phyloP scores from a whole-genome alignment of 2,797 vertebrate genomes.

The Epinephelus awoara region DNA sequence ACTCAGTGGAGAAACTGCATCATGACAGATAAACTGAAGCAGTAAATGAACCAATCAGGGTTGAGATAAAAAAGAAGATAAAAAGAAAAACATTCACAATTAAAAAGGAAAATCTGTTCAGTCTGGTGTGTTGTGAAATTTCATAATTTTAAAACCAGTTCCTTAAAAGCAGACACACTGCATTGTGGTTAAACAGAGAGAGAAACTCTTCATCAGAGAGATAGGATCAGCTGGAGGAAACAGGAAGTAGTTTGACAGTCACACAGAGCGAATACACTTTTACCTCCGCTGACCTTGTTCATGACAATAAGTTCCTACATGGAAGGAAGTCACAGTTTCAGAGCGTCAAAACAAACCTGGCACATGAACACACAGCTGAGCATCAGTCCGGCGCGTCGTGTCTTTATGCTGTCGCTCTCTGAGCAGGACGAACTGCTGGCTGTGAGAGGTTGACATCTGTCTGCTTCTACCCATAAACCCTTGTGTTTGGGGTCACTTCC shows the following conservation, averaged over 20 bases:
- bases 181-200: neutral
- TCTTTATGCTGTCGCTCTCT: constrained; percentile 4
- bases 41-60: neutral
- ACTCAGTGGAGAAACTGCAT: no score
- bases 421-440: constrained; percentile 20
- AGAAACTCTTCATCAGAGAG: neutral
- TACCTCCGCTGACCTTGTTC: constrained; percentile 22
- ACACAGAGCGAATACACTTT: constrained; percentile 22
- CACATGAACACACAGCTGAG: constrained; percentile 11
- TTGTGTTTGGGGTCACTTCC: constrained; percentile 71
- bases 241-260: constrained; percentile 56
- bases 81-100: neutral
- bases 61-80: neutral
- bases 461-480: constrained; percentile 66
- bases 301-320: neutral
- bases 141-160: no score
- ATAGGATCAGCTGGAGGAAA: constrained; percentile 44
- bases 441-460: constrained; percentile 61
- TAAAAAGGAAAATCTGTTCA: neutral
- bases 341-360: constrained; percentile 44
- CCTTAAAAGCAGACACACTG: neutral
- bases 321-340: constrained; percentile 53
- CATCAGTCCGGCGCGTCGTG: neutral
- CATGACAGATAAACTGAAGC: neutral
- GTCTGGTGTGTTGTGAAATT: neutral